Evolutionary conservation across 1,140 invertebrate species (phyloP), one percentile per base, ranked within the genome.

Genomic region (Aporrectodea caliginosa): DNA sequence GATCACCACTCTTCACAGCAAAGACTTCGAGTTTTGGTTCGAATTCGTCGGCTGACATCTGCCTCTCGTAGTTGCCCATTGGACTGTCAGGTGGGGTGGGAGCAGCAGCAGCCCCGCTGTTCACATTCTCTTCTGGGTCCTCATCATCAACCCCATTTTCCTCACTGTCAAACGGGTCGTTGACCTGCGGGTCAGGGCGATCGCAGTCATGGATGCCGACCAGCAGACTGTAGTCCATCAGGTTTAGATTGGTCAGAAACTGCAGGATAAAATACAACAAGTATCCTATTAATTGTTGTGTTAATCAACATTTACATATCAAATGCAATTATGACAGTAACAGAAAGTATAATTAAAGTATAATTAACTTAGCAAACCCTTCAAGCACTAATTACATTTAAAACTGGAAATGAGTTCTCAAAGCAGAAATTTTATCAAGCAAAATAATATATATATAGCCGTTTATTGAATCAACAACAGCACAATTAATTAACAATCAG

Each of bases 161-260:
- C 22, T 58, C 43, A 22, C 43, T 58, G 22, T 58, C 43, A 58
- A 58, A 58, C 6, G 43, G 43, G 22, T 58, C 43, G 43, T 58
- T 58, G 6, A 58, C 43, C 22, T 58, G 43, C 6, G 43, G 43
- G 22, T 58, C 43, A 58, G 22, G 43, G 43, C 43, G 43, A 58
- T 58, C 43, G 43, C 43, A 58, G 22, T 98, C 96, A 86, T 98
- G 95, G 82, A 98, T 93, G 80, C 97, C 97, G 78, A 99, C 91
- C 79, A 99, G 90, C 34, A 99, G 89, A 76, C 96, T 98, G 88
- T 99, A 99, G 89, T 99, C 98, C 97, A 99, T 99, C 82, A 99
- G 90, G 90, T 98, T 96, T 73, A 98, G 90, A 85, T 93, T 93
- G 2, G 94, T 94, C 73, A 99, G 89, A 89, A 99, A 98, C 93